phyloP scores from a whole-genome alignment of 2,888 invertebrate species.

The Eristalis pertinax region DNA sequence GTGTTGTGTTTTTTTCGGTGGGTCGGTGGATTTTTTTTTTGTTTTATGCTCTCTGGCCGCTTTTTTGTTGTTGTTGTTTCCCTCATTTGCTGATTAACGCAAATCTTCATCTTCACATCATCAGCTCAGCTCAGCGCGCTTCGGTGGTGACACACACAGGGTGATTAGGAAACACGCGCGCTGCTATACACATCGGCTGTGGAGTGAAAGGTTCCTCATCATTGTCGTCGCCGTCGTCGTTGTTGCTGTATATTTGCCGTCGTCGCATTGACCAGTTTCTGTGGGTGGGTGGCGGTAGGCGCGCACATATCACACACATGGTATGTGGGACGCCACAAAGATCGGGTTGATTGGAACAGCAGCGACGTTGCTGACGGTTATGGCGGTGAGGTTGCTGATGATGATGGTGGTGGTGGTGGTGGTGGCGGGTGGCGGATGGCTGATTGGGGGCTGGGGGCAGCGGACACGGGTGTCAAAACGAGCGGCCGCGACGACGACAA shows the following conservation, averaged over 20 bases:
- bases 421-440: not conserved
- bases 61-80: constrained; percentile 47
- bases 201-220: constrained; percentile 61
- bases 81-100: constrained; percentile 66
- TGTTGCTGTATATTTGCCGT: constrained; percentile 15
- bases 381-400: not conserved
- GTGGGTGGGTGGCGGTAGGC: constrained; percentile 67
- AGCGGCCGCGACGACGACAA: constrained; percentile 6
- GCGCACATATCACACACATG: constrained; percentile 54
- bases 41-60: not conserved
- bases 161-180: constrained; percentile 67
- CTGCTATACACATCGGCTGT: not conserved
- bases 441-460: not conserved
- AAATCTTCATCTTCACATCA: constrained; percentile 67
- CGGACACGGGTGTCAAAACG: constrained; percentile 38
- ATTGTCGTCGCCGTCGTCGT: not conserved
- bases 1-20: constrained; percentile 24
- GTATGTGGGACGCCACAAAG: constrained; percentile 62
- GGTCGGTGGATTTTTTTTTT: constrained; percentile 34
- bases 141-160: constrained; percentile 67
- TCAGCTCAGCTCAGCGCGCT: constrained; percentile 39
- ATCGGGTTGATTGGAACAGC: constrained; percentile 50
- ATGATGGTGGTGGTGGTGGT: not conserved
- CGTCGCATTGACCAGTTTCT: constrained; percentile 60
- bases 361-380: not conserved